Conservation (phyloP, 2,797 vertebrate genomes). For the Halcyon chelicuti region DNA sequence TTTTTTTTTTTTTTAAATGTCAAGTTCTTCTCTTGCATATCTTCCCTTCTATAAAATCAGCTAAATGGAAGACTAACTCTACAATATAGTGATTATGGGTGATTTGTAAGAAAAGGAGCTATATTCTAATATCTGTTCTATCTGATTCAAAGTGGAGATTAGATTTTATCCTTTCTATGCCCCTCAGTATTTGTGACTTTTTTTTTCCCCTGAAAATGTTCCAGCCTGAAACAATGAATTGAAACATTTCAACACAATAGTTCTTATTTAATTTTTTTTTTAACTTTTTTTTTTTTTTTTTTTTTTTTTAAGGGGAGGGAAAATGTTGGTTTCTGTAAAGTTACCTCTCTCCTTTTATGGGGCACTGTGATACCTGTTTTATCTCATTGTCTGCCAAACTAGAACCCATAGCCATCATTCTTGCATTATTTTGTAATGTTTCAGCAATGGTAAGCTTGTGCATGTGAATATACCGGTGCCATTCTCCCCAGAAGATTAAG, state of each 20-base stretch:
- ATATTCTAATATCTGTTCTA: neutral
- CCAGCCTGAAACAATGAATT: neutral
- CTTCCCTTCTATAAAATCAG: neutral
- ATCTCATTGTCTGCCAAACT: neutral
- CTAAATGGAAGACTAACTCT: neutral
- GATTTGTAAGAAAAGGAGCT: neutral
- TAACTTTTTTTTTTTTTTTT: neutral
- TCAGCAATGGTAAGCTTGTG: neutral
- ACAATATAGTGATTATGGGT: neutral
- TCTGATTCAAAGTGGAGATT: neutral
- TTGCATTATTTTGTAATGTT: neutral
- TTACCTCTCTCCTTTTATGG: neutral
- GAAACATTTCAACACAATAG: neutral
- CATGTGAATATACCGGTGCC: neutral
- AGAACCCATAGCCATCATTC: neutral
- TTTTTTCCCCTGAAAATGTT: neutral
- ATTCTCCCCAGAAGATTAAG: neutral
- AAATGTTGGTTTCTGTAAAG: neutral
- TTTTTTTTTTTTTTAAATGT: constrained; percentile 12
- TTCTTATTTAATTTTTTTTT: neutral
- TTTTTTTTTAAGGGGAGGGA: neutral
- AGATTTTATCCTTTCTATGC: neutral
- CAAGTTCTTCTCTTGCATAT: neutral
- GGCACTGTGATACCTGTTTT: neutral
- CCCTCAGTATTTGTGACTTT: neutral